Evolutionary conservation across 2,113 vertebrate genomes (phyloP).

Genomic region (Odocoileus virginianus): DNA sequence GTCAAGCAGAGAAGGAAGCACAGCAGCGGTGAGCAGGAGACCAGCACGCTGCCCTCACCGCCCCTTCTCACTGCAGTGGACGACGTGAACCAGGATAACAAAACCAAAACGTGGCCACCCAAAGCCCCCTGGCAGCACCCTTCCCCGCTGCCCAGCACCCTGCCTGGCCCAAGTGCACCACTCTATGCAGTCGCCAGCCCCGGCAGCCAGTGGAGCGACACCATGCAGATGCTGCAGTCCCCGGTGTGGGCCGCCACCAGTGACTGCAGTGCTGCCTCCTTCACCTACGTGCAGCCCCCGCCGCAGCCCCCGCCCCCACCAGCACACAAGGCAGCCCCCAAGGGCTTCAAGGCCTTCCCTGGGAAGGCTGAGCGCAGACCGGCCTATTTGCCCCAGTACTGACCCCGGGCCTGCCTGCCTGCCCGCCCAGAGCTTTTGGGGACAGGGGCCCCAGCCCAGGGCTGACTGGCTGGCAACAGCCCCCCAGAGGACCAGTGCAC

Average conservation of each 20-base stretch:
- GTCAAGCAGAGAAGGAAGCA: slow-evolving; percentile 98
- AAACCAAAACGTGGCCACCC: slow-evolving; percentile 99
- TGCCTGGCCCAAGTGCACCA: slow-evolving; percentile 89
- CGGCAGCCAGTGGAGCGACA: slow-evolving; percentile 93
- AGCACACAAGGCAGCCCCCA: slow-evolving; percentile 90
- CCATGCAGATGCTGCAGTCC: slow-evolving; percentile 95
- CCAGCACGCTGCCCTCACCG: slow-evolving; percentile 90
- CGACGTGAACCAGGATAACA: slow-evolving; percentile 94
- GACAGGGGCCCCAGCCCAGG: neutral
- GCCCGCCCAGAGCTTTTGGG: neutral
- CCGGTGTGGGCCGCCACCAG: slow-evolving; percentile 92
- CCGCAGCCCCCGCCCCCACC: slow-evolving; percentile 79
- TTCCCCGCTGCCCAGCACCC: slow-evolving; percentile 82
- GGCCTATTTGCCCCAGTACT: slow-evolving; percentile 97
- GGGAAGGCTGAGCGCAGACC: slow-evolving; percentile 95
- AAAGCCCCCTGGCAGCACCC: slow-evolving; percentile 98
- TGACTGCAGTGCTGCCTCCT: slow-evolving; percentile 88
- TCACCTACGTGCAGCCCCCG: slow-evolving; percentile 88
- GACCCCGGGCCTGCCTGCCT: slow-evolving; percentile 55
- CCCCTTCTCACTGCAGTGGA: slow-evolving; percentile 90
- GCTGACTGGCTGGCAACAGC: slow-evolving; percentile 16
- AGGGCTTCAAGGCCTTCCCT: slow-evolving; percentile 98
- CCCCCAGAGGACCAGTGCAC: slow-evolving; percentile 58
- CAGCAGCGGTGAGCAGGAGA: slow-evolving; percentile 96
- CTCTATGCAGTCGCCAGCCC: slow-evolving; percentile 92